These are phyloP conservation scores for Thunnus maccoyii DNA, from an alignment of 2,113 vertebrate species.

Conservation along the genomic window DNA sequence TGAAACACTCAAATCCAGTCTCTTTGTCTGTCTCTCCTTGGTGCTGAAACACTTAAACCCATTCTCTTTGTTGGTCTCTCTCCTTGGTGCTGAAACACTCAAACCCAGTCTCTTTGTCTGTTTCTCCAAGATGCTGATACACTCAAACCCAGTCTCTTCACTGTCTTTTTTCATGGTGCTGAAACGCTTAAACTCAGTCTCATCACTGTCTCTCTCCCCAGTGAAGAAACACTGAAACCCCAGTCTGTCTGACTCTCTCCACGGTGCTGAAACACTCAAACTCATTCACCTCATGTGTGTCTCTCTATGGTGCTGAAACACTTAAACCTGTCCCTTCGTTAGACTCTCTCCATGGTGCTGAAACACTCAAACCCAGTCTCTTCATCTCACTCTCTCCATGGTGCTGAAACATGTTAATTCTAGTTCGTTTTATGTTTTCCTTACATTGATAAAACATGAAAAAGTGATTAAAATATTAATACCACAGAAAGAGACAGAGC, in stretches of 20 bases:
- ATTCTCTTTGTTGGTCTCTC: slow-evolving; percentile 6
- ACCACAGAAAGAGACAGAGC: slow-evolving; percentile 2
- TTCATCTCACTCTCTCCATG: neutral
- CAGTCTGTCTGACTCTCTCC: slow-evolving; percentile 26
- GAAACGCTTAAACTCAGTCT: slow-evolving; percentile 14
- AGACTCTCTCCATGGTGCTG: neutral
- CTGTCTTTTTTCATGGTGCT: neutral
- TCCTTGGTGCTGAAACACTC: slow-evolving; percentile 36
- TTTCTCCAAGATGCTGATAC: slow-evolving; percentile 16
- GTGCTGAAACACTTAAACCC: slow-evolving; percentile 27
- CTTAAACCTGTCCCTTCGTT: neutral
- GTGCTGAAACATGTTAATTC: slow-evolving; percentile 27
- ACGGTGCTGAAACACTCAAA: slow-evolving; percentile 18
- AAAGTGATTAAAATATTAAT: slow-evolving; percentile 41
- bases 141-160: slow-evolving; percentile 11
- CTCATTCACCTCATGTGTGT: neutral
- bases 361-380: neutral
- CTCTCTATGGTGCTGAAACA: neutral
- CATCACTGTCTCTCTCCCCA: slow-evolving; percentile 27
- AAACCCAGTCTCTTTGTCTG: neutral
- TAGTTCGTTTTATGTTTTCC: slow-evolving; percentile 6
- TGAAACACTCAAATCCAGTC: slow-evolving; percentile 24
- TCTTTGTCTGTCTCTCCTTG: neutral
- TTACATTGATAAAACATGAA: slow-evolving; percentile 43
- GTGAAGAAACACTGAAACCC: slow-evolving; percentile 14